These are phyloP conservation scores for Heterodera filipjevi DNA, from an alignment of 2,888 invertebrate species.

Conservation along the genomic window DNA sequence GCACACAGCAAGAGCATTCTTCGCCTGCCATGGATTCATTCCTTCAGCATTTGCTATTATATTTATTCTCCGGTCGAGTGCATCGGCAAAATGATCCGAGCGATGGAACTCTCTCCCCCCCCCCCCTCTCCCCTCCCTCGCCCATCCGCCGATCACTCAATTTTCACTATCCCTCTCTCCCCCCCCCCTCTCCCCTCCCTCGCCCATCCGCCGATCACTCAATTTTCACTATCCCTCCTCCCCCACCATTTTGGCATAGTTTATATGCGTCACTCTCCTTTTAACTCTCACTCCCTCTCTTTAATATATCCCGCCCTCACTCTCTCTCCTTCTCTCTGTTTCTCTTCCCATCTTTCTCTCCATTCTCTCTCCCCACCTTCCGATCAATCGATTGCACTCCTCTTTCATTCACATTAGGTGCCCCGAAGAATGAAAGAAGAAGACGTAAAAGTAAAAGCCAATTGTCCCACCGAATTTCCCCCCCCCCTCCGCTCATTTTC, in stretches of 20 bases:
- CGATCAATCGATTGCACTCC: neutral
- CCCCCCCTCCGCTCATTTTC: neutral
- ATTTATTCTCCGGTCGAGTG: neutral
- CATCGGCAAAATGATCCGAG: neutral
- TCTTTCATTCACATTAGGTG: neutral
- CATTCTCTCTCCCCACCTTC: neutral
- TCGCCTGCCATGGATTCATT: neutral
- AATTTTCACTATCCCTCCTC: neutral
- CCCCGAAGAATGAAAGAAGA: neutral
- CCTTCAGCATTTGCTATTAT: neutral
- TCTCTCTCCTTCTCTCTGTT: neutral
- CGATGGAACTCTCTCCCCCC: neutral
- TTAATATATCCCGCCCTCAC: too few relatives aligned
- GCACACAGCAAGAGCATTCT: neutral
- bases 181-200: too few relatives aligned
- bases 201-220: neutral
- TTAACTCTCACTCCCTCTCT: neutral
- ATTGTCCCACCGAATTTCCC: neutral
- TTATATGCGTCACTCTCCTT: neutral
- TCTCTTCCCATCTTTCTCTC: neutral
- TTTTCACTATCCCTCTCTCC: neutral
- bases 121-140: neutral
- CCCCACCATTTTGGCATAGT: neutral
- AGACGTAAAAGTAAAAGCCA: constrained; percentile 8
- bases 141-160: neutral